Evolutionary conservation across 2,888 invertebrate genomes (phyloP), one percentile per base, ranked within the genome.

Genomic region (Leptogaster cylindrica): DNA sequence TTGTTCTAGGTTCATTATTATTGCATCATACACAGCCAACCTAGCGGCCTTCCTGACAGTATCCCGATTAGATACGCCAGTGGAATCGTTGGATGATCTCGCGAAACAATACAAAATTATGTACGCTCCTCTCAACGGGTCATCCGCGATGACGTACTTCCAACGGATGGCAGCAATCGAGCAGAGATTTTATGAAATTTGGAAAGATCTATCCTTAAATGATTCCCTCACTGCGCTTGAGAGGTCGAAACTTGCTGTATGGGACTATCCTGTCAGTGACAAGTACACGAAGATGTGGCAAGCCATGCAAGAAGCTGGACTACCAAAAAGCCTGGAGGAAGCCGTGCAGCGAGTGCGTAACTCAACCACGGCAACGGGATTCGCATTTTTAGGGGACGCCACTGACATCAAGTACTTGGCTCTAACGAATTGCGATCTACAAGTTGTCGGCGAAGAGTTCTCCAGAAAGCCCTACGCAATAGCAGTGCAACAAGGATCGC

Each of bases 261-360:
- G 97, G 97, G 97, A 98, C 79, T 98, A 98, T 79, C 98, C 98
- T 0, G 96, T 98, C 0, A 95, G 95, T 75, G 97, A 98, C 81
- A 97, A 95, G 77, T 98, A 95, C 80, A 97, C 96, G 39, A 98
- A 97, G 82, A 96, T 99, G 91, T 97, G 97, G 93, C 93, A 96
- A 78, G 93, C 94, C 0, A 98, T 97, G 95, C 85, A 88, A 75
- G 87, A 87, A 68, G 92, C 95, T 0, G 88, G 87, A 0, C 84
- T 97, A 8, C 97, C 97, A 0, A 84, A 86, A 27, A 86, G 87
- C 2, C 85, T 92, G 39, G 89, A 91, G 0, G 92, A 91, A 72
- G 97, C 96, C 0, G 82, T 97, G 0, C 83, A 85, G 6, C 84
- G 90, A 67, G 92, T 95, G 0, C 80, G 87, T 14, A 83, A 81